Evolutionary conservation across 1,140 invertebrate genomes (phyloP).

Genomic region (Metopolophium dirhodum): DNA sequence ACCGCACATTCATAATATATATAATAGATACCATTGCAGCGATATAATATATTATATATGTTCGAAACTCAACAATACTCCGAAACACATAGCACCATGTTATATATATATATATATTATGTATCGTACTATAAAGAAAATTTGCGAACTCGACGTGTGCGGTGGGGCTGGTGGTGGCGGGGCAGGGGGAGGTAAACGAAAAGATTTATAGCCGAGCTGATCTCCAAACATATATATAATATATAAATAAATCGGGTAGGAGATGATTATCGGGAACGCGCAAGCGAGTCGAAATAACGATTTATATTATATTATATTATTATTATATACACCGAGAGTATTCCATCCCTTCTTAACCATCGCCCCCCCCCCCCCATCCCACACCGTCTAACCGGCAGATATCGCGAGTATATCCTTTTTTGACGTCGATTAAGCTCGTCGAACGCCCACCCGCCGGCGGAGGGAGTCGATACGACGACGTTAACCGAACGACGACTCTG

Average conservation of each 20-base stretch:
- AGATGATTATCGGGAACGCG: not conserved
- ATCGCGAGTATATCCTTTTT: not conserved
- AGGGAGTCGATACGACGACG: not conserved
- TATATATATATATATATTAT: not conserved
- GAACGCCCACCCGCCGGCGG: not conserved
- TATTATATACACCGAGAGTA: not conserved
- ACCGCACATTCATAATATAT: no score
- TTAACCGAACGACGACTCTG: not conserved
- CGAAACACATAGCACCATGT: not conserved
- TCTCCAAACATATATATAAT: not conserved
- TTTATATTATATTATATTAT: conserved; percentile 14
- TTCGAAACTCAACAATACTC: not conserved
- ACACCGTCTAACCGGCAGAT: not conserved
- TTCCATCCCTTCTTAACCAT: not conserved
- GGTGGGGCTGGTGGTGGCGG: no score
- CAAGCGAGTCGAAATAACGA: not conserved
- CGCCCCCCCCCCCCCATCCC: no score
- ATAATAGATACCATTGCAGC: not conserved
- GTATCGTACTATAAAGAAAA: not conserved
- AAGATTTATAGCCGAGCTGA: not conserved
- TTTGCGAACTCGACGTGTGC: not conserved
- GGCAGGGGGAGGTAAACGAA: not conserved
- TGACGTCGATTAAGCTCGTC: conserved; percentile 7
- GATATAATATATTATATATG: not conserved
- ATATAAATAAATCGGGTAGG: not conserved